Conservation (phyloP, 2,888 invertebrate species). For the Hydraecia micacea region DNA sequence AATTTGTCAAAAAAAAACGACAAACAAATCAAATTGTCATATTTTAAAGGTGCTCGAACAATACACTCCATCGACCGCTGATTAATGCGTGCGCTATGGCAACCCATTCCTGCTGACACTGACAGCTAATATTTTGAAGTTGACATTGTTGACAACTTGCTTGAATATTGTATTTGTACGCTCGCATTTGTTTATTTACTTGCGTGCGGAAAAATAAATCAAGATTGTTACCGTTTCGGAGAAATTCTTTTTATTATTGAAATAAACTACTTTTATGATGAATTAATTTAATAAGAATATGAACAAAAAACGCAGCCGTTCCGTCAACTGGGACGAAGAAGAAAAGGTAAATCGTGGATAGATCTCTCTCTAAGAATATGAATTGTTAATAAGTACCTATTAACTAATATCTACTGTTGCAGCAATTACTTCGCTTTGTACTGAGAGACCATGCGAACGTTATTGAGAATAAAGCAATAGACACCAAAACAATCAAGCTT, state of each 20-base stretch:
- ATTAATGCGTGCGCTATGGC: neutral
- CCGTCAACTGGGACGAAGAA: conserved; percentile 12
- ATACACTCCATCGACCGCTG: neutral
- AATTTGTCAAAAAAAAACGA: neutral
- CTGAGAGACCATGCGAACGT: conserved; percentile 10
- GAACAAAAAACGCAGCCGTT: conserved; percentile 11
- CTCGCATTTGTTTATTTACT: conserved; percentile 1
- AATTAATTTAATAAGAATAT: neutral
- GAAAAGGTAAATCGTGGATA: conserved; percentile 1
- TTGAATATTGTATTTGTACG: neutral
- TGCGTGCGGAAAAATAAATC: neutral
- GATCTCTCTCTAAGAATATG: too few relatives aligned
- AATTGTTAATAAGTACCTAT: too few relatives aligned
- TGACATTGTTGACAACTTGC: neutral
- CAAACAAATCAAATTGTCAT: neutral
- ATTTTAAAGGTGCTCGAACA: neutral
- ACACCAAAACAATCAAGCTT: conserved; percentile 9
- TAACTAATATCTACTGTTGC: neutral
- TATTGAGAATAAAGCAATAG: conserved; percentile 19
- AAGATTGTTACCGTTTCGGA: neutral
- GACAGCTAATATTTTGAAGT: neutral
- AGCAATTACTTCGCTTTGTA: conserved; percentile 10
- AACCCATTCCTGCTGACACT: neutral
- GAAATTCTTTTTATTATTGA: neutral
- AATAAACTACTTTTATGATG: neutral